Conservation (phyloP, 1,140 invertebrate genomes). For the Colletes gigas region DNA sequence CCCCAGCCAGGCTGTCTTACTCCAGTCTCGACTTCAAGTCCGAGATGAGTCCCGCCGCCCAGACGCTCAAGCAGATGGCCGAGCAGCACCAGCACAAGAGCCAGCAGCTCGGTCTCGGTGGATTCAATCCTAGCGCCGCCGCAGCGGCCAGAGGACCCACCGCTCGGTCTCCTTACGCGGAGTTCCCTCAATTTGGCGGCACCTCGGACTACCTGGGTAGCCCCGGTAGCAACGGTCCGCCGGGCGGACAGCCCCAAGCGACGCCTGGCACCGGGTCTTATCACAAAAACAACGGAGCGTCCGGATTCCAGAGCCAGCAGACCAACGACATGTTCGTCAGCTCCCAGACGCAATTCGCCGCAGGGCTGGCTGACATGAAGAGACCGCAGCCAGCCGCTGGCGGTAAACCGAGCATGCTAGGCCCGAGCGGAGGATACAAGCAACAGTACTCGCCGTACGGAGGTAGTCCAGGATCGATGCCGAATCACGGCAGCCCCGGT, state of each 20-base stretch:
- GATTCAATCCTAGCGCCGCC: constrained; percentile 76
- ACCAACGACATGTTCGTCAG: constrained; percentile 77
- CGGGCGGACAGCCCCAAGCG: constrained; percentile 67
- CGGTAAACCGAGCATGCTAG: constrained; percentile 76
- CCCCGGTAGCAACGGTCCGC: constrained; percentile 75
- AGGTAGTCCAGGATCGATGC: constrained; percentile 83
- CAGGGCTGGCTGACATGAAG: constrained; percentile 78
- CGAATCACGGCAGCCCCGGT: constrained; percentile 84
- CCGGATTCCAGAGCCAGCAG: constrained; percentile 75
- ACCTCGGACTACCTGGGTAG: constrained; percentile 80
- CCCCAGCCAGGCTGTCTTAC: constrained; percentile 79
- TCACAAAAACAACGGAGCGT: constrained; percentile 79
- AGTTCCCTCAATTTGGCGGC: constrained; percentile 78
- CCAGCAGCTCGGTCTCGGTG: constrained; percentile 79
- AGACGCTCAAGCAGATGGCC: constrained; percentile 97
- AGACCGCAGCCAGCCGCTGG: constrained; percentile 73
- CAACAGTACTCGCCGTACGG: constrained; percentile 87
- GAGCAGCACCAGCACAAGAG: constrained; percentile 96
- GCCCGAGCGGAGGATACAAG: constrained; percentile 78
- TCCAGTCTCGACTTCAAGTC: constrained; percentile 83
- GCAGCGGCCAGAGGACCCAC: constrained; percentile 74
- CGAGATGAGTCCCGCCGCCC: constrained; percentile 92
- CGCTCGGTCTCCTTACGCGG: constrained; percentile 80
- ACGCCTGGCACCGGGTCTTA: constrained; percentile 64
- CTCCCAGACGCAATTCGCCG: constrained; percentile 71